Base-by-base conservation (phyloP, 2,888 invertebrate genomes). In the Cerastoderma edule region DNA sequence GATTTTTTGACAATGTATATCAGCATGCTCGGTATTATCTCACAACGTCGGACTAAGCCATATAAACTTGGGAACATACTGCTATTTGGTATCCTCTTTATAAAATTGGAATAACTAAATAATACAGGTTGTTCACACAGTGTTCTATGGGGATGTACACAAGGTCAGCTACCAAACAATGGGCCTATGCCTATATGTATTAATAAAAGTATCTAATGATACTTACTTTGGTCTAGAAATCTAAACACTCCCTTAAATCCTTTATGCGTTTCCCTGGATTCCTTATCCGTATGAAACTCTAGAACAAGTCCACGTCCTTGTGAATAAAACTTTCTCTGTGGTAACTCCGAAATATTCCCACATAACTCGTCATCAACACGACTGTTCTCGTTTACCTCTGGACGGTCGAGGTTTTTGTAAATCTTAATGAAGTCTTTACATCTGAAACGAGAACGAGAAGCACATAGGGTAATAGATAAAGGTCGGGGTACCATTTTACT, bases 181-280 rank as follows among this genome's bases (percentile, higher is more conserved):
- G n/a, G n/a, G n/a, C n/a, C n/a, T n/a, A n/a, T n/a, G n/a, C n/a
- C n/a, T n/a, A n/a, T n/a, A n/a, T n/a, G n/a, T n/a, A n/a, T n/a
- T n/a, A n/a, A n/a, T 39, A 10, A 39, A 39, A 39, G 39, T 10
- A 39, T n/a, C n/a, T 10, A 39, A 48, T 48, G 13, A 48, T 57
- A 87, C 91, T 89, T 80, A 92, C 92, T 86, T 88, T 88, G 87
- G 75, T 91, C 88, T 68, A 91, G 72, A 83, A 92, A 92, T 76
- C 81, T 85, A 77, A 86, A 92, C 54, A 78, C 77, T 48, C 92
- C 92, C 72, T 86, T 85, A 83, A 92, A 92, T 24, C 92, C 92
- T 27, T 86, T 86, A 80, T 86, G 80, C 78, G 87, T 88, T 53
- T 79, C 75, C 30, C 65, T 48, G 4, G 50, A 53, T 22, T 53